phyloP scores from a whole-genome alignment of 1,140 invertebrate genomes.

The Uloborus diversus region DNA sequence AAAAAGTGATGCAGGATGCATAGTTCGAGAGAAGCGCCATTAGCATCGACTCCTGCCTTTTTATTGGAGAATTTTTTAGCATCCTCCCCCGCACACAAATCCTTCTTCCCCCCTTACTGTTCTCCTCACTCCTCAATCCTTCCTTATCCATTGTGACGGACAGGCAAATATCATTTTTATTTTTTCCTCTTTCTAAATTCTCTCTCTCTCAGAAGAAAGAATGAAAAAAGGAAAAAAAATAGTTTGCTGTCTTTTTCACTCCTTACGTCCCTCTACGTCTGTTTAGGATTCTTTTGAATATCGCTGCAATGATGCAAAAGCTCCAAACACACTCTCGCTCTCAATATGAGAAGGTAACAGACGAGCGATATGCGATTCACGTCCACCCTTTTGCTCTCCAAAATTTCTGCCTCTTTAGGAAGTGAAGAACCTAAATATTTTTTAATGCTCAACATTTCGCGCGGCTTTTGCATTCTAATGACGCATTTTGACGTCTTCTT shows the following conservation, averaged over 20 bases:
- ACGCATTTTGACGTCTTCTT: too few relatives aligned
- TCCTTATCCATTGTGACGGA: slow-evolving; percentile 10
- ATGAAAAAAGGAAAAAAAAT: neutral
- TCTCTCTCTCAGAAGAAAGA: slow-evolving; percentile 5
- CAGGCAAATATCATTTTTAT: slow-evolving; percentile 30
- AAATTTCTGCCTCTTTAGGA: too few relatives aligned
- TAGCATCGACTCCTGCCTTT: slow-evolving; percentile 41
- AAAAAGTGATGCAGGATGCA: slow-evolving; percentile 31
- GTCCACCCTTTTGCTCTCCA: too few relatives aligned
- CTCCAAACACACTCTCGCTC: neutral
- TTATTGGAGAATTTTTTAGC: slow-evolving; percentile 52
- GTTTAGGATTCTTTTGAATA: neutral
- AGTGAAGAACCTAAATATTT: too few relatives aligned
- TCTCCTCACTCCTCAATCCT: slow-evolving; percentile 11
- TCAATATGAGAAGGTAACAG: neutral
- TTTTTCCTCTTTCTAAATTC: neutral
- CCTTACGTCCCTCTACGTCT: neutral
- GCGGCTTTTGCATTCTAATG: too few relatives aligned
- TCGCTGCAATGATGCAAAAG: neutral
- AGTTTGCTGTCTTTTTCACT: neutral
- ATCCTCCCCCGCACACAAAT: slow-evolving; percentile 16
- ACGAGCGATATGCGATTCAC: too few relatives aligned
- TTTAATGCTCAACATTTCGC: too few relatives aligned
- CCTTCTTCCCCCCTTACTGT: neutral
- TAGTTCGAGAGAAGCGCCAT: slow-evolving; percentile 25